Base-by-base conservation (phyloP, 2,888 invertebrate genomes). In the Cheilosia variabilis region DNA sequence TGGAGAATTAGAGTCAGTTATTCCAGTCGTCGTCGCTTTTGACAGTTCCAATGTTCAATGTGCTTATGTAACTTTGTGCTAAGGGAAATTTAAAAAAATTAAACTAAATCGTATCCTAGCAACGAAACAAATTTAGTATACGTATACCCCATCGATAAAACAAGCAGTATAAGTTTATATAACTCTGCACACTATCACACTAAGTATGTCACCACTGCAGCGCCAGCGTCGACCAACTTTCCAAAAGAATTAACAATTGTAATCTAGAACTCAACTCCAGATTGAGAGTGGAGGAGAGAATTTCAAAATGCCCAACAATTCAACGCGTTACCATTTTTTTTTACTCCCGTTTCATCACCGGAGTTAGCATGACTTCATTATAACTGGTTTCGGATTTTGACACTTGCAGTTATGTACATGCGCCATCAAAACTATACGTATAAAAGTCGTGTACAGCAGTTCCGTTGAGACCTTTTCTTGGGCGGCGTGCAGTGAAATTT, bases 301-400 rank as follows among this genome's bases (percentile, higher is more conserved):
- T 73, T 47, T 27, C 17, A 66, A 78, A 72, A 78, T 57, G 73
- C 73, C 45, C 66, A 77, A 71, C 65, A 71, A 77, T 77, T 75
- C 62, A 41, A 45, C 45, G 47, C 47, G 52, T 37, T 37, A 37
- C 10, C 34, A 37, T 66, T 47, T 47, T 47, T 45, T n/a, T 45
- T 1, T 52, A 6, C 52, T 72, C 78, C 66, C 68, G 55, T 83
- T 72, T 53, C 60, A 45, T 53, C 45, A 24, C 9, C 17, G 45
- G 52, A 47, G 66, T 78, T 79, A 57, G 73, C 73, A 78, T 79
- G 79, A 79, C 43, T 71, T 73, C 57, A 68, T 78, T 57, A 69
- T 62, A 83, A 83, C 83, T 63, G 79, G 83, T 83, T 83, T 72
- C 47, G 53, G 62, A 50, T 79, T 78, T 78, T 79, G 83, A 79